Evolutionary conservation across 2,797 vertebrate genomes (phyloP).

Genomic region (Podarcis siculus): DNA sequence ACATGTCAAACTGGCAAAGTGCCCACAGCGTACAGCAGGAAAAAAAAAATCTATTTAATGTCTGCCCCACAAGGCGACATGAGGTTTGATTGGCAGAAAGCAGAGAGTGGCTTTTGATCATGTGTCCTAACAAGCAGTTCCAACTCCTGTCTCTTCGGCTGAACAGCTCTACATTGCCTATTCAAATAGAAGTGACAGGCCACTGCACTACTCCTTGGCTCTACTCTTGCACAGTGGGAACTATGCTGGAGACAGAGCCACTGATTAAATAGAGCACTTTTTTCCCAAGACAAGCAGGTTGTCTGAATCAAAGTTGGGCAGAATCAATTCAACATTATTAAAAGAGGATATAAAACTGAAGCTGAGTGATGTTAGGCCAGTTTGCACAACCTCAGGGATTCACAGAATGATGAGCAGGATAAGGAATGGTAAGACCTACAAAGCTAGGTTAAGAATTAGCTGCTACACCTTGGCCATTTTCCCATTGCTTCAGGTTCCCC

Average conservation of each 20-base stretch:
- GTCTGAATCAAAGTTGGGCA: slow-evolving; percentile 87
- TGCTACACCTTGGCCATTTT: slow-evolving; percentile 82
- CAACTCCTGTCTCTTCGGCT: slow-evolving; percentile 94
- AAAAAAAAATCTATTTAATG: slow-evolving; percentile 94
- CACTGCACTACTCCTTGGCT: slow-evolving; percentile 86
- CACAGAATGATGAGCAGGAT: slow-evolving; percentile 81
- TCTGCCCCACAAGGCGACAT: slow-evolving; percentile 92
- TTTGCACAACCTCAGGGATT: slow-evolving; percentile 82
- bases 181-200: slow-evolving; percentile 97
- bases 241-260: slow-evolving; percentile 80
- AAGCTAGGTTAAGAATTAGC: slow-evolving; percentile 82
- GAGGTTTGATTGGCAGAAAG: slow-evolving; percentile 97
- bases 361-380: slow-evolving; percentile 88
- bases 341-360: slow-evolving; percentile 81
- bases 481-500: slow-evolving; percentile 77
- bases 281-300: slow-evolving; percentile 83
- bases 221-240: slow-evolving; percentile 87
- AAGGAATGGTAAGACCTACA: slow-evolving; percentile 80
- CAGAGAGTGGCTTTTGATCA: slow-evolving; percentile 96
- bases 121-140: slow-evolving; percentile 98
- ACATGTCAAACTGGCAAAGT: slow-evolving; percentile 91
- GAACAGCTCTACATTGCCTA: slow-evolving; percentile 94
- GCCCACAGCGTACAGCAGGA: slow-evolving; percentile 85
- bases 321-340: slow-evolving; percentile 87
- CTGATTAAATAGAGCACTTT: slow-evolving; percentile 90